Evolutionary conservation across 2,797 vertebrate species (phyloP).

Genomic region (Paratrypauchen microcephalus): DNA sequence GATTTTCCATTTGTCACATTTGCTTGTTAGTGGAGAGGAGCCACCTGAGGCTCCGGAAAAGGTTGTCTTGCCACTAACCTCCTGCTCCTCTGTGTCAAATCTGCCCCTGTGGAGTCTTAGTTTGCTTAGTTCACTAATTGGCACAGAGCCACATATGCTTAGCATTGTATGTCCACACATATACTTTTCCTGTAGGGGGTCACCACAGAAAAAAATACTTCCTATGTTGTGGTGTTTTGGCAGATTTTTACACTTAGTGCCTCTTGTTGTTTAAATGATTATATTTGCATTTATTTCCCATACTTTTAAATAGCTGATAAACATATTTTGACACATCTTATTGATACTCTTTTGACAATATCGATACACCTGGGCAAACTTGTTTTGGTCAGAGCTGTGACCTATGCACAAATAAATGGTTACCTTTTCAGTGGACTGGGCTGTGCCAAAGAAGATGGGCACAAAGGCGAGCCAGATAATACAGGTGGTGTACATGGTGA

Average conservation of each 20-base stretch:
- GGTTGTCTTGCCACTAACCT: background rate
- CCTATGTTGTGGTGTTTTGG: background rate
- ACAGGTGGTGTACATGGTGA: conserved; percentile 96
- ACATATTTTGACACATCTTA: too few relatives aligned
- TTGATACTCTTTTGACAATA: too few relatives aligned
- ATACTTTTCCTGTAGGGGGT: background rate
- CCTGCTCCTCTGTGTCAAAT: background rate
- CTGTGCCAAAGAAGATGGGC: conserved; percentile 97
- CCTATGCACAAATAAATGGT: background rate
- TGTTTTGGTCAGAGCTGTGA: background rate
- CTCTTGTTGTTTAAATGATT: background rate
- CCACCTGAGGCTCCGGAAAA: conserved; percentile 1
- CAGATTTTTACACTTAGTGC: background rate
- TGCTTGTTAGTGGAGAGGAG: background rate
- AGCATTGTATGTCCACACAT: background rate
- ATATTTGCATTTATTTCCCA: background rate
- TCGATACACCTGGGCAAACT: background rate
- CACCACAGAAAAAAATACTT: background rate
- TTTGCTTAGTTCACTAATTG: background rate
- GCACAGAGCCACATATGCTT: background rate
- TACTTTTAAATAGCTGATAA: background rate
- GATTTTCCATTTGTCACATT: conserved; percentile 4
- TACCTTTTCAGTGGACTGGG: conserved; percentile 96
- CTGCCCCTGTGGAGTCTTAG: background rate
- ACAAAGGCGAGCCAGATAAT: conserved; percentile 96